Percentiles rank a stretch among this genome's conserved stretches.
Conservation (phyloP, 2,113 vertebrate species). For the Hypanus sabinus region DNA sequence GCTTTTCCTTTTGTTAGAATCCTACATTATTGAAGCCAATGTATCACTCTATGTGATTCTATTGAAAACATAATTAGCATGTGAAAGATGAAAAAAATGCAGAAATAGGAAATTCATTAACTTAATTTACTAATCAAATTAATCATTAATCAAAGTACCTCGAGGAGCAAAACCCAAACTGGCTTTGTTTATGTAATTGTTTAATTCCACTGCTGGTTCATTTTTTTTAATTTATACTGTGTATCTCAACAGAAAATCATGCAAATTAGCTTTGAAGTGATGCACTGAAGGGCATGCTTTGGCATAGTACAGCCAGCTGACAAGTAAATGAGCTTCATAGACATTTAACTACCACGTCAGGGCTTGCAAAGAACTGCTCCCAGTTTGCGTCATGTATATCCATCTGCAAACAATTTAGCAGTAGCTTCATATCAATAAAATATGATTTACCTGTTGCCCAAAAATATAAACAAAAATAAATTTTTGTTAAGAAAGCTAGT, state of each 20-base stretch:
- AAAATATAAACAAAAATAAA: too few relatives aligned
- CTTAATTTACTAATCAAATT: too few relatives aligned
- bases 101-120: neutral
- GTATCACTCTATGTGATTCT: too few relatives aligned
- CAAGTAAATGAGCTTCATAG: neutral
- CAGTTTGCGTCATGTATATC: neutral
- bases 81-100: neutral
- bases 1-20: too few relatives aligned
- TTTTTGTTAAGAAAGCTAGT: neutral
- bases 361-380: neutral
- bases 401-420: neutral
- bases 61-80: neutral
- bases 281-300: neutral
- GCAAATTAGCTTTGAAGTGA: neutral
- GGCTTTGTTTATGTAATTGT: neutral
- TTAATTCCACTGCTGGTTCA: neutral
- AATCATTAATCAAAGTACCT: neutral
- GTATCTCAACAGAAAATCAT: neutral
- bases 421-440: neutral
- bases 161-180: neutral
- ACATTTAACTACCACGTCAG: neutral
- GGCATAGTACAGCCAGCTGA: neutral
- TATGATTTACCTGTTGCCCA: neutral
- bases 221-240: neutral
- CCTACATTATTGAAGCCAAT: too few relatives aligned